Conservation (phyloP, 92 coral and sea anemone genomes). For the Bergia puertoricense region DNA sequence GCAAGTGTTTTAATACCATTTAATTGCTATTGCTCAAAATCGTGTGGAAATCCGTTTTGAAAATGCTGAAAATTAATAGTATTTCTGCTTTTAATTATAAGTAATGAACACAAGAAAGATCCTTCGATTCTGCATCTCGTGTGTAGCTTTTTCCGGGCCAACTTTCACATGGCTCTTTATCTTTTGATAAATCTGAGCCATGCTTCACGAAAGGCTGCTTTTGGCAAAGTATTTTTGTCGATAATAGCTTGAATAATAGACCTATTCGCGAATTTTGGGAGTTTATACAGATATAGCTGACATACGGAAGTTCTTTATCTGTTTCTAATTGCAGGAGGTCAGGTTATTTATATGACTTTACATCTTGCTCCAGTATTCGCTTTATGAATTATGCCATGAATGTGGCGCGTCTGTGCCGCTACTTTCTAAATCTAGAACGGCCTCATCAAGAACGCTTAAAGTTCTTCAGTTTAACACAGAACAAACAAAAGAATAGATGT, state of each 20-base stretch:
- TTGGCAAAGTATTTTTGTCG: neutral
- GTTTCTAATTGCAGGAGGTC: neutral
- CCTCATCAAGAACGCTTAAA: too few relatives aligned
- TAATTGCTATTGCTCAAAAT: neutral
- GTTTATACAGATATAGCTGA: neutral
- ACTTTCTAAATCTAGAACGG: neutral
- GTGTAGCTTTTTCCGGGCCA: too few relatives aligned
- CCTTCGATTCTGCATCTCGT: neutral
- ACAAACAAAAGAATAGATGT: neutral
- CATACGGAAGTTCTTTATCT: neutral
- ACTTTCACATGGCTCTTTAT: too few relatives aligned
- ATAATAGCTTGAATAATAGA: neutral
- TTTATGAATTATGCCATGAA: neutral
- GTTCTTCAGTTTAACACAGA: neutral
- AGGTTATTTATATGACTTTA: neutral
- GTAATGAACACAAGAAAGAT: too few relatives aligned
- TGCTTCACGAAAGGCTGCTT: neutral
- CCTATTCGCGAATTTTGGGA: neutral
- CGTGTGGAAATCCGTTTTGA: neutral
- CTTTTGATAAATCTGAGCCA: neutral
- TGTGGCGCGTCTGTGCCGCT: neutral
- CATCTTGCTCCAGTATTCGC: neutral
- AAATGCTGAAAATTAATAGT: neutral
- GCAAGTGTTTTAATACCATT: too few relatives aligned
- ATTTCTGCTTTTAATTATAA: neutral